Conservation (phyloP, 2,113 vertebrate species). For the Rhinolophus ferrumequinum region DNA sequence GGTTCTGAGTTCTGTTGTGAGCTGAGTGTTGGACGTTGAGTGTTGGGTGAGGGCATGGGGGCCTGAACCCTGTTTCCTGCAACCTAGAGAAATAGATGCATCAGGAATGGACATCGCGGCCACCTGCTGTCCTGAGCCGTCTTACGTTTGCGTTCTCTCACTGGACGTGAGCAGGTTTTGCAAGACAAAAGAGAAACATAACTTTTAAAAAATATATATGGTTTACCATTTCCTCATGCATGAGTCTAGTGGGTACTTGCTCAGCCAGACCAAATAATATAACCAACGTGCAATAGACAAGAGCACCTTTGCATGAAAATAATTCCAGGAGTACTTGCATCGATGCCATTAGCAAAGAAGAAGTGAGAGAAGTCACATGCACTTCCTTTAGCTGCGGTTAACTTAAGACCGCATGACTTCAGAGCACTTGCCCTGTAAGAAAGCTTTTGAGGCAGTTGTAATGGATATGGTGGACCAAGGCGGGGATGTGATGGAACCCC, state of each 20-base stretch:
- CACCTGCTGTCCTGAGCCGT: background rate
- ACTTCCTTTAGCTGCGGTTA: background rate
- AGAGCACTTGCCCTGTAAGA: conserved; percentile 47
- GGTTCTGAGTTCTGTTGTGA: too few species aligned
- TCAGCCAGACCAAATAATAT: background rate
- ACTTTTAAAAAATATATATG: background rate
- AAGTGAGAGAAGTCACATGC: background rate
- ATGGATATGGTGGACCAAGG: background rate
- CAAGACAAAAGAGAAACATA: background rate
- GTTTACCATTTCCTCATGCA: background rate
- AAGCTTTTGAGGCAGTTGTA: background rate
- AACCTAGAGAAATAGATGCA: background rate
- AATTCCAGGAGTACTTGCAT: background rate
- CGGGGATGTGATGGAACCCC: background rate
- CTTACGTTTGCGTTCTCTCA: background rate
- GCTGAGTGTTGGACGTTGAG: too few species aligned
- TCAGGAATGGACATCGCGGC: rapidly evolving
- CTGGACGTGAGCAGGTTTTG: background rate
- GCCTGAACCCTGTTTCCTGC: rapidly evolving
- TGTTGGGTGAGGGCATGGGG: rapidly evolving
- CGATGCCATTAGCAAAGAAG: background rate
- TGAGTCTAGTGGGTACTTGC: background rate
- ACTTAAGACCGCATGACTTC: background rate
- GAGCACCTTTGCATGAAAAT: background rate
- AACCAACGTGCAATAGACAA: background rate